These are phyloP conservation scores for Rotaria magnacalcarata DNA, from an alignment of 2,888 invertebrate species.

Conservation along the genomic window DNA sequence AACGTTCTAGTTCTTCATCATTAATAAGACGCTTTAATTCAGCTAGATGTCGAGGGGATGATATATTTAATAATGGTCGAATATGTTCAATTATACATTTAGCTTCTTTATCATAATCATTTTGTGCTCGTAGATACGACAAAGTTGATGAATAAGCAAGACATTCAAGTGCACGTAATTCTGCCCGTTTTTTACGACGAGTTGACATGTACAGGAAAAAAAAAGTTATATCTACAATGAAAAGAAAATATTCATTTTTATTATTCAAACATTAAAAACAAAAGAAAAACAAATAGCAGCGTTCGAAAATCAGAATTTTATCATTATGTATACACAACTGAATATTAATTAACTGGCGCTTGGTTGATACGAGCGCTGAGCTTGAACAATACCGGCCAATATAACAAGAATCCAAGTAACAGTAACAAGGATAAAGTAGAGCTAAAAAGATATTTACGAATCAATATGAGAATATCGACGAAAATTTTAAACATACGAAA, in stretches of 20 bases:
- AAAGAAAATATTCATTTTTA: background rate
- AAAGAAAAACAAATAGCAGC: background rate
- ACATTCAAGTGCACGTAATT: conserved; percentile 11
- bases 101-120: background rate
- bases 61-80: background rate
- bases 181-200: conserved; percentile 6
- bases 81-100: background rate
- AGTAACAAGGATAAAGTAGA: background rate
- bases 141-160: conserved; percentile 9
- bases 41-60: background rate
- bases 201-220: background rate
- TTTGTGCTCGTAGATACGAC: background rate
- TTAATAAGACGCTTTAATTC: background rate
- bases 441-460: background rate
- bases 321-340: background rate
- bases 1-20: background rate
- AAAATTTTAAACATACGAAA: background rate
- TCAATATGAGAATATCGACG: background rate
- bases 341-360: background rate
- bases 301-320: background rate
- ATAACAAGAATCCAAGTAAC: background rate
- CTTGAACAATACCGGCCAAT: background rate
- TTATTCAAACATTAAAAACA: background rate
- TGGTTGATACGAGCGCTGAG: background rate
- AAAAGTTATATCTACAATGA: too few species aligned